phyloP scores from a whole-genome alignment of 2,113 vertebrate genomes.

The Mirounga angustirostris region DNA sequence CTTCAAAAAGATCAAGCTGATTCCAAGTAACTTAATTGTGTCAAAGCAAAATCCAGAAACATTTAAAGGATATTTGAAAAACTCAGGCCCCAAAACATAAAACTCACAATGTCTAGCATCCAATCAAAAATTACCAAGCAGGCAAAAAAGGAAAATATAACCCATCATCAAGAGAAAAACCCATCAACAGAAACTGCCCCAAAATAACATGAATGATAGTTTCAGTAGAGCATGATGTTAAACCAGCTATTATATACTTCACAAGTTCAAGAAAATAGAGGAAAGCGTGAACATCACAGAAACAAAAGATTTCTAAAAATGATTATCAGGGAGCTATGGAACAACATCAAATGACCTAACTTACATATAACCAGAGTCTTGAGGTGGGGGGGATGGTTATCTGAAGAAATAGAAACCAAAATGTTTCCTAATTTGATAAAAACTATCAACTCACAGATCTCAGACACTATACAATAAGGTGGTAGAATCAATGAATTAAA shows the following conservation, averaged over 20 bases:
- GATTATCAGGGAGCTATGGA: background rate
- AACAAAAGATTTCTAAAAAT: background rate
- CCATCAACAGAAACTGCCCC: slow-evolving; percentile 18
- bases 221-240: background rate
- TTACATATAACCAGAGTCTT: background rate
- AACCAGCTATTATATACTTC: background rate
- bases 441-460: background rate
- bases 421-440: slow-evolving; percentile 32
- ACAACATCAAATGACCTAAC: background rate
- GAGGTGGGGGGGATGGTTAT: background rate
- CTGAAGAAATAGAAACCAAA: slow-evolving; percentile 26
- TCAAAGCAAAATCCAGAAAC: slow-evolving; percentile 36
- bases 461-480: background rate
- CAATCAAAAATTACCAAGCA: slow-evolving; percentile 6
- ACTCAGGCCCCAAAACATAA: background rate
- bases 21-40: background rate
- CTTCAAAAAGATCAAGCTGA: slow-evolving; percentile 26
- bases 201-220: background rate
- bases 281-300: background rate
- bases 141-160: slow-evolving; percentile 41
- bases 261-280: background rate
- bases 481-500: background rate
- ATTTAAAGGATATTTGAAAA: background rate
- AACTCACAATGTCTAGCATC: background rate
- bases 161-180: background rate